These are phyloP conservation scores for Hystrix brachyura DNA, from an alignment of 2,113 vertebrate species.

Conservation along the genomic window DNA sequence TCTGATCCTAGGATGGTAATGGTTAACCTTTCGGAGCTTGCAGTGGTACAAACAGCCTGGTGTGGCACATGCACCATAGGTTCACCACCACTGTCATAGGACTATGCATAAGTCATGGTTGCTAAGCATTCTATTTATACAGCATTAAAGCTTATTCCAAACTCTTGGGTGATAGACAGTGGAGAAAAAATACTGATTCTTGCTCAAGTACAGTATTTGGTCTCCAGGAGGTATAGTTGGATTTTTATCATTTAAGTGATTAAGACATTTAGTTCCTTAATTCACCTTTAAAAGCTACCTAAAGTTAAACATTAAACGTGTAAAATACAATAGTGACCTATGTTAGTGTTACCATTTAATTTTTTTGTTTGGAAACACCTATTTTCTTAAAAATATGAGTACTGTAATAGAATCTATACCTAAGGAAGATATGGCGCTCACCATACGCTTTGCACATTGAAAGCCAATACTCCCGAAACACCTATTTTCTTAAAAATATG, in stretches of 20 bases:
- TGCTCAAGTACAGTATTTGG: background rate
- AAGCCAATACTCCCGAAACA: constrained; percentile 25
- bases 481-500: constrained; percentile 34
- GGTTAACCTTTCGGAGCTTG: background rate
- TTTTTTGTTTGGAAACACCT: background rate
- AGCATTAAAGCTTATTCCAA: background rate
- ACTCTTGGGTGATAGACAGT: background rate
- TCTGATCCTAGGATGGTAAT: background rate
- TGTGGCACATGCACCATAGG: background rate
- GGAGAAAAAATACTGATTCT: background rate
- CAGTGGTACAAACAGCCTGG: background rate
- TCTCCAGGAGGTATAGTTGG: background rate
- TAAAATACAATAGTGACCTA: background rate
- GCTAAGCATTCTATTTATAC: background rate
- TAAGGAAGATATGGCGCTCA: background rate
- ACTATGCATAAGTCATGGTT: background rate
- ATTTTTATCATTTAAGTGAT: constrained; percentile 32
- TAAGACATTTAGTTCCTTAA: background rate
- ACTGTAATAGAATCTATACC: background rate
- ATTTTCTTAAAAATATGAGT: constrained; percentile 45
- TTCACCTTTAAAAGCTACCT: background rate
- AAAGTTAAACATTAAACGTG: background rate
- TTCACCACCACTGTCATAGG: background rate
- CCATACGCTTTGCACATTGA: background rate
- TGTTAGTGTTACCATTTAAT: background rate